Conservation (phyloP, 2,888 invertebrate genomes). For the Apamea crenata region DNA sequence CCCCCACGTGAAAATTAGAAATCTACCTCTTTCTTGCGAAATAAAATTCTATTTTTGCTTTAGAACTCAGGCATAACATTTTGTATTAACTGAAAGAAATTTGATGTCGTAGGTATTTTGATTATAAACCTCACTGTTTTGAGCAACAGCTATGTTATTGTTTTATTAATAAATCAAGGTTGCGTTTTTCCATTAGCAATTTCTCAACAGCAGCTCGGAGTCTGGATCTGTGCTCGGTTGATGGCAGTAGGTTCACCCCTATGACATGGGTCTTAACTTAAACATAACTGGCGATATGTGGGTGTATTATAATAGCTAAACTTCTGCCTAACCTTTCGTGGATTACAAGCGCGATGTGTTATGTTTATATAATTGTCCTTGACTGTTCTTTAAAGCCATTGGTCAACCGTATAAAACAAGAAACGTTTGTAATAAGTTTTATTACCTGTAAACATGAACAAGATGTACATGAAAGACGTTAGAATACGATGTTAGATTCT, state of each 20-base stretch:
- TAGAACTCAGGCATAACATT: slow-evolving; percentile 6
- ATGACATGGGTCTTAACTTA: neutral
- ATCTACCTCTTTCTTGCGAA: slow-evolving; percentile 15
- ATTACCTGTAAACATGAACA: too few relatives aligned
- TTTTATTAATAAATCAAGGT: neutral
- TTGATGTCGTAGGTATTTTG: neutral
- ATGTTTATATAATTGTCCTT: neutral
- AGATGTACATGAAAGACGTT: too few relatives aligned
- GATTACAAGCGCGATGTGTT: neutral
- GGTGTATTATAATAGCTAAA: neutral
- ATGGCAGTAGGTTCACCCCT: neutral
- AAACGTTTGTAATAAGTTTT: too few relatives aligned
- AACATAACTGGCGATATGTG: neutral
- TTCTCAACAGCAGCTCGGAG: neutral
- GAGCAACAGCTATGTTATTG: neutral
- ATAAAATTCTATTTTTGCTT: slow-evolving; percentile 18
- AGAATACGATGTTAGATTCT: neutral
- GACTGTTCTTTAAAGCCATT: too few relatives aligned
- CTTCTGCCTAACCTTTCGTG: neutral
- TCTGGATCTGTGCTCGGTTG: neutral
- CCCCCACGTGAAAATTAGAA: slow-evolving; percentile 27
- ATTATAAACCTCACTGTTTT: neutral
- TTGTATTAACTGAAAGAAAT: neutral
- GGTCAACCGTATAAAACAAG: too few relatives aligned
- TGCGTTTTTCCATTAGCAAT: neutral